Percentiles rank a stretch among this genome's conserved stretches.
phyloP scores from a whole-genome alignment of 2,113 vertebrate genomes.

The Bolborhynchus lineola region DNA sequence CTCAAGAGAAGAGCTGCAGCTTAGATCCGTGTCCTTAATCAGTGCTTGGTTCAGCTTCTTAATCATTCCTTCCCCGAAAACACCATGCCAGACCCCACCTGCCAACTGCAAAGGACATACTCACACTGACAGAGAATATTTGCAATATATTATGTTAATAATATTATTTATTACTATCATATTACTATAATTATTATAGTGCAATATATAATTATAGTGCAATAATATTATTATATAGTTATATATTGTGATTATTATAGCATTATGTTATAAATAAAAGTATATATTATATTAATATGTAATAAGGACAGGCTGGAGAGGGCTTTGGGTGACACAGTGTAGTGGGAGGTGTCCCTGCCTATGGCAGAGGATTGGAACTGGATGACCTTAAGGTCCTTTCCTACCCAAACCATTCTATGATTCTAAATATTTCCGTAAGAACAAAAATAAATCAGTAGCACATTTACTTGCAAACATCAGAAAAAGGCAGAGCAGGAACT shows the following conservation, averaged over 20 bases:
- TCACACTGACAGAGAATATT: neutral
- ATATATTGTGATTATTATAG: neutral
- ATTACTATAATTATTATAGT: neutral
- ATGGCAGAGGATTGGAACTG: neutral
- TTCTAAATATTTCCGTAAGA: neutral
- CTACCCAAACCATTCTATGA: neutral
- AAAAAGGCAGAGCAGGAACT: neutral
- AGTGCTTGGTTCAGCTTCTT: neutral
- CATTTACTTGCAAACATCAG: neutral
- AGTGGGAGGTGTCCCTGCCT: neutral
- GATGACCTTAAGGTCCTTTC: neutral
- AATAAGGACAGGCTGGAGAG: neutral
- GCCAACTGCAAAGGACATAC: neutral
- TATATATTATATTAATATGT: neutral
- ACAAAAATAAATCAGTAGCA: accelerated
- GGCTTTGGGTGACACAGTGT: neutral
- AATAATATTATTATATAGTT: neutral
- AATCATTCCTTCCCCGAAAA: neutral
- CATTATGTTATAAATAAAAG: neutral
- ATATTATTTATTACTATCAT: neutral
- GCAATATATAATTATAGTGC: neutral
- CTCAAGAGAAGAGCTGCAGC: neutral
- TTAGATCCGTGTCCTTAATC: neutral
- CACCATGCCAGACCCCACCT: accelerated
- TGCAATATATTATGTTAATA: neutral